Evolutionary conservation across 2,888 invertebrate species (phyloP).

Genomic region (Tigriopus californicus): DNA sequence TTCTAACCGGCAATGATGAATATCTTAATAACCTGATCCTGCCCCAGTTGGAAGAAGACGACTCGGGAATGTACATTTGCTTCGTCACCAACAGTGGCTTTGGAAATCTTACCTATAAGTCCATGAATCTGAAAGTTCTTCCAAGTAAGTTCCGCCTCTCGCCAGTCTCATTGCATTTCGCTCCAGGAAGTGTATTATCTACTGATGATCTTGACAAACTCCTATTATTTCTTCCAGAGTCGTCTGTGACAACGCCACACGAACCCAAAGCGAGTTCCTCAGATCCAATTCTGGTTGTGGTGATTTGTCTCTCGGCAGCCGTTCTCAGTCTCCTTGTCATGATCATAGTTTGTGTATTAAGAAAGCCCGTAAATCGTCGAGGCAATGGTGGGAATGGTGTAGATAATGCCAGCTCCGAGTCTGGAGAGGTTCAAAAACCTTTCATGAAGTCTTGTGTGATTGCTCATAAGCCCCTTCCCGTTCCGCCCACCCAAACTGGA

Average conservation of each 20-base stretch:
- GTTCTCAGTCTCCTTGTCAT: slow-evolving; percentile 6
- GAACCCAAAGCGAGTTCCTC: background rate
- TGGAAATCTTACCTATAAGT: slow-evolving; percentile 4
- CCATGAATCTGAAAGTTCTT: background rate
- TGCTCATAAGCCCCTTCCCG: background rate
- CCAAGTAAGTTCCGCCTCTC: background rate
- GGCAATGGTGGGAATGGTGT: background rate
- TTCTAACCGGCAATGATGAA: slow-evolving; percentile 1
- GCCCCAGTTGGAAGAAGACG: background rate
- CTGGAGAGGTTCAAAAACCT: background rate
- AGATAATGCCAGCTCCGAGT: background rate
- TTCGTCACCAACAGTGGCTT: slow-evolving; percentile 14
- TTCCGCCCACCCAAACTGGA: background rate
- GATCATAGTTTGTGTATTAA: slow-evolving; percentile 6
- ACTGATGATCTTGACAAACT: background rate
- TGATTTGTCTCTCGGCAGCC: slow-evolving; percentile 1
- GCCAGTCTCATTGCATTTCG: too few relatives aligned
- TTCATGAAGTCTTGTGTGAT: slow-evolving; percentile 3
- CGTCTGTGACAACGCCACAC: background rate
- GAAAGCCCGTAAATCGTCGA: background rate
- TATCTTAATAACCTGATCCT: slow-evolving; percentile 4
- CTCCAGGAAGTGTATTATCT: background rate
- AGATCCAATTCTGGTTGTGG: background rate
- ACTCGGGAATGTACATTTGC: slow-evolving; percentile 14
- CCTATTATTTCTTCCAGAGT: background rate